Evolutionary conservation across 2,888 invertebrate species (phyloP), one percentile per base, ranked within the genome.

Genomic region (Acleris sparsana): DNA sequence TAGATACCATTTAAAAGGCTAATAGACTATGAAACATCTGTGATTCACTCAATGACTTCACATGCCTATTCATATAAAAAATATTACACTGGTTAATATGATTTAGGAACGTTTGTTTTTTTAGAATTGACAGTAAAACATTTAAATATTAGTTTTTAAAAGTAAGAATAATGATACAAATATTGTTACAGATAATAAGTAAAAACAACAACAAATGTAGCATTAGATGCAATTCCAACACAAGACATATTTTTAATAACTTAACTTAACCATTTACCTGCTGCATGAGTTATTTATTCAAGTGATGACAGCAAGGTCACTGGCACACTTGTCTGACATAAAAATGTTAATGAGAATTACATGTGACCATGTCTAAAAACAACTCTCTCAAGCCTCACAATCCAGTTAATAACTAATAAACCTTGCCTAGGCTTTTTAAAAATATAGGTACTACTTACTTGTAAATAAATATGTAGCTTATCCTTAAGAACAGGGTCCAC

Each of bases 31-130:
- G 53, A 48, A 53, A 53, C 53, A 43, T 25, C 20, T 59, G 53
- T 64, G 60, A 65, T 56, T 65, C 65, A 65, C 51, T 51, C 33
- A 16, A 25, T 60, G 64, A 56, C 65, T 65, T 65, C 60, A 56
- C 22, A 25, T 29, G 53, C 18, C 7, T 46, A 44, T 46, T 57
- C 17, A 49, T 25, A 29, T 52, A 16, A 16, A 20, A 43, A 55
- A 58, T 48, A 48, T 17, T 46, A 33, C 46, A 58, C 18, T 56
- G 16, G 51, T 39, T 44, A 44, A 46, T 57, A 58, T 33, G 0
- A 46, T 46, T n/a, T 33, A 39, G 51, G 20, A 44, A 29, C 17
- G 44, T 6, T n/a, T 16, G n/a, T 44, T 44, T 5, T n/a, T 44
- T 44, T 44, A 5, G 44, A 4, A 16, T 44, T n/a, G 5, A 1